Evolutionary conservation across 2,888 invertebrate species (phyloP).

Genomic region (Lasioglossum oenotherae): DNA sequence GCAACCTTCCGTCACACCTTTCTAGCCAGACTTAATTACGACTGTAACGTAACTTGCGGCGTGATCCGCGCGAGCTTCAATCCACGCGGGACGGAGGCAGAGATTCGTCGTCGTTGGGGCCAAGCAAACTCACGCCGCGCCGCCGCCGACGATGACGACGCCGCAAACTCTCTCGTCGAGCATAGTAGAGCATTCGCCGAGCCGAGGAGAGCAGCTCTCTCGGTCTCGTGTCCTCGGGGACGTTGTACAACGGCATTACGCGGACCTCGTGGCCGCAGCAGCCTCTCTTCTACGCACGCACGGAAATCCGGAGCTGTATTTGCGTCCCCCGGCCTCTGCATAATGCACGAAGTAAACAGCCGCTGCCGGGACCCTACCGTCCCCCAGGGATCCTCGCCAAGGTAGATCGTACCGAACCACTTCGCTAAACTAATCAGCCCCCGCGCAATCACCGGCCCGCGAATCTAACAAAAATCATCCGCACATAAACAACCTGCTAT

Average conservation of each 20-base stretch:
- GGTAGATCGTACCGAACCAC: slow-evolving; percentile 70
- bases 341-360: slow-evolving; percentile 41
- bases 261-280: slow-evolving; percentile 18
- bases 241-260: slow-evolving; percentile 39
- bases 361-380: slow-evolving; percentile 33
- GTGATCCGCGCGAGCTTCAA: slow-evolving; percentile 28
- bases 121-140: background rate
- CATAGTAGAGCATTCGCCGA: background rate
- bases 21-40: slow-evolving; percentile 39
- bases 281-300: slow-evolving; percentile 3
- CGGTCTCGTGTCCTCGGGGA: slow-evolving; percentile 11
- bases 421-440: slow-evolving; percentile 76
- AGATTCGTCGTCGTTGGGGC: slow-evolving; percentile 21
- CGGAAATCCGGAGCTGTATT: slow-evolving; percentile 42
- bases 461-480: slow-evolving; percentile 10
- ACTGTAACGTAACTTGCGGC: slow-evolving; percentile 42
- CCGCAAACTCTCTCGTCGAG: background rate
- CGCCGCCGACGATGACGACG: background rate
- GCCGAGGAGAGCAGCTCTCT: slow-evolving; percentile 26
- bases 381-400: slow-evolving; percentile 45
- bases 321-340: slow-evolving; percentile 16
- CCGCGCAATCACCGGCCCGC: slow-evolving; percentile 49
- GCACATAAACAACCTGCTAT: background rate
- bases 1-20: background rate
- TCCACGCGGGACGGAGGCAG: slow-evolving; percentile 12